Conservation (phyloP, 2,797 vertebrate genomes). For the Fringilla coelebs region DNA sequence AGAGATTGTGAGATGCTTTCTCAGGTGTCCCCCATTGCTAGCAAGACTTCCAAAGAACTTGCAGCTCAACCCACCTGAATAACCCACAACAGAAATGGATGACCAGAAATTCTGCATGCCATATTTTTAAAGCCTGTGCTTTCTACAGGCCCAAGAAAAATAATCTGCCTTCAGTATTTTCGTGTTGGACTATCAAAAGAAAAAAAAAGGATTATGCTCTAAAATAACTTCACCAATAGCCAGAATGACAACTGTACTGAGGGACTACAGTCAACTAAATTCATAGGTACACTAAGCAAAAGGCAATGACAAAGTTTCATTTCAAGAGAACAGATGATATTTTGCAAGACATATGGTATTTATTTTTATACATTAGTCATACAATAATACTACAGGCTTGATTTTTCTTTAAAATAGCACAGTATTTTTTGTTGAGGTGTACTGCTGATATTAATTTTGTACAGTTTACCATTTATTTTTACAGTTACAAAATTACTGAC, state of each 20-base stretch:
- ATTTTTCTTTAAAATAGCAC: slow-evolving; percentile 6
- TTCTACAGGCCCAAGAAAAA: not conserved
- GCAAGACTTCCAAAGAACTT: not conserved
- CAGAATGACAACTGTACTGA: not conserved
- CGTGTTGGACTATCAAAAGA: not conserved
- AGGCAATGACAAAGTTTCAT: not conserved
- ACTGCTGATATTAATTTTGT: not conserved
- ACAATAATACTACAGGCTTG: slow-evolving; percentile 12
- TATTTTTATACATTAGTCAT: slow-evolving; percentile 38
- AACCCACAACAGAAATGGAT: not conserved
- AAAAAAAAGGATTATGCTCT: not conserved
- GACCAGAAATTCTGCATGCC: not conserved
- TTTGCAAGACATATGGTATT: slow-evolving; percentile 11
- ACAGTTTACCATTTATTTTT: not conserved
- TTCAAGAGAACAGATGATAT: not conserved
- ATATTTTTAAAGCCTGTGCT: not conserved
- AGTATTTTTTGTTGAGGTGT: not conserved
- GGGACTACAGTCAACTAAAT: not conserved
- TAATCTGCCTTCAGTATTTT: not conserved
- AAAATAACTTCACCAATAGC: not conserved
- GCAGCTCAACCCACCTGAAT: not conserved
- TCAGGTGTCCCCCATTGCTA: not conserved
- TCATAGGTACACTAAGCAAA: not conserved
- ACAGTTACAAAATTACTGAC: not conserved
- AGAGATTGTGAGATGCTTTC: not conserved